These are phyloP conservation scores for Coreius guichenoti DNA, from an alignment of 2,797 vertebrate genomes.

Conservation along the genomic window DNA sequence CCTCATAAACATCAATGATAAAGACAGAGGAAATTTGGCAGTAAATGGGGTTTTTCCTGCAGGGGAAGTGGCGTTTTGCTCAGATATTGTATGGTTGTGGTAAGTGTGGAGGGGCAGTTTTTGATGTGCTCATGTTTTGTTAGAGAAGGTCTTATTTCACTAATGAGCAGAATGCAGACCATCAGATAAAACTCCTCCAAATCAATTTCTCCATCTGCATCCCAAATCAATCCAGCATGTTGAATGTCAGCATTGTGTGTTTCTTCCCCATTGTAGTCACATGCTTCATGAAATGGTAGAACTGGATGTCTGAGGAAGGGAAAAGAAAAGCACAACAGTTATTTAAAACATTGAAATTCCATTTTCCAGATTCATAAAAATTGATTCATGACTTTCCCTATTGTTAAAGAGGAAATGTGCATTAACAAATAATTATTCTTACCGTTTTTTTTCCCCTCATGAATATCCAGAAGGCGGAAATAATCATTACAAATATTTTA, in stretches of 20 bases:
- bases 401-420: neutral
- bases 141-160: constrained; percentile 53
- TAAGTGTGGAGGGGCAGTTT: neutral
- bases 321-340: constrained; percentile 16
- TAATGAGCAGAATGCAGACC: constrained; percentile 66
- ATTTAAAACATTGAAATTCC: neutral
- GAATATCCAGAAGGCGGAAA: constrained; percentile 51
- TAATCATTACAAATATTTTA: constrained; percentile 46
- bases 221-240: constrained; percentile 65
- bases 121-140: constrained; percentile 34
- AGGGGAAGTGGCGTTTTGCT: constrained; percentile 25
- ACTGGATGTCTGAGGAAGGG: constrained; percentile 60
- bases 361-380: neutral
- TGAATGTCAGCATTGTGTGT: constrained; percentile 65
- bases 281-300: constrained; percentile 67
- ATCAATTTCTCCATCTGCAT: constrained; percentile 64
- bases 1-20: neutral
- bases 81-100: constrained; percentile 16
- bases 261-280: constrained; percentile 47
- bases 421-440: constrained; percentile 7
- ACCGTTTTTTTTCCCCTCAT: constrained; percentile 27
- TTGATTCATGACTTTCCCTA: neutral
- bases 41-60: constrained; percentile 15
- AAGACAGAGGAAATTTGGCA: constrained; percentile 17
- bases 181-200: constrained; percentile 69